Evolutionary conservation across 2,888 invertebrate genomes (phyloP), one percentile per base, ranked within the genome.

Genomic region (Drosophila paracracens): DNA sequence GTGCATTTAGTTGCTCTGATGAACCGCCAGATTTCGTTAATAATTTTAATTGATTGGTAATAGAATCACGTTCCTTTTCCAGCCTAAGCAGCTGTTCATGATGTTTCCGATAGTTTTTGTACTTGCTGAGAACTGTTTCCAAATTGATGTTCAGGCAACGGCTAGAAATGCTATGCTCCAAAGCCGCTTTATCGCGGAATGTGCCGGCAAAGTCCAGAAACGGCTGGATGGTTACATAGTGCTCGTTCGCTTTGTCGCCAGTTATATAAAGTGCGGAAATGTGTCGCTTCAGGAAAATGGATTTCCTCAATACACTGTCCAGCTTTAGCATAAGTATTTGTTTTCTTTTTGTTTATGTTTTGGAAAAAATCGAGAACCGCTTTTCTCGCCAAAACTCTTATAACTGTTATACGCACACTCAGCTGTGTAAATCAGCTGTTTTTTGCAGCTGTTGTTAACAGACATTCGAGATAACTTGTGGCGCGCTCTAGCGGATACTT

Each of bases 201-300:
- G 94, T 94, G 61, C 94, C 93, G 27, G 95, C 94, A 79, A 95
- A 95, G 90, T 97, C 96, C 80, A 97, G 92, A 83, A 95, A 94
- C 1, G 97, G 97, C 25, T 94, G 94, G 29, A 97, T 91, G 70
- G 95, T 95, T 4, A 95, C 94, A 94, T 95, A 97, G 60, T 94
- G 94, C 79, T 95, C 95, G 21, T 94, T 94, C 2, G 96, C 96
- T 91, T 95, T 96, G 70, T 95, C 94, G 16, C 96, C 96, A 67
- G 95, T 95, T 74, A 97, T 94, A 88, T 95, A 91, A 0, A 93
- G 86, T 0, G 92, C 92, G 2, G 93, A 92, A 38, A 93, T 82
- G 52, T 84, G 56, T 58, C 92, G 64, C 77, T 76, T 76, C 27
- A 66, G 18, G 21, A 79, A 68, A 60, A 77, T 31, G 50, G 60